phyloP scores from a whole-genome alignment of 2,113 vertebrate species.

The Trichomycterus rosablanca region DNA sequence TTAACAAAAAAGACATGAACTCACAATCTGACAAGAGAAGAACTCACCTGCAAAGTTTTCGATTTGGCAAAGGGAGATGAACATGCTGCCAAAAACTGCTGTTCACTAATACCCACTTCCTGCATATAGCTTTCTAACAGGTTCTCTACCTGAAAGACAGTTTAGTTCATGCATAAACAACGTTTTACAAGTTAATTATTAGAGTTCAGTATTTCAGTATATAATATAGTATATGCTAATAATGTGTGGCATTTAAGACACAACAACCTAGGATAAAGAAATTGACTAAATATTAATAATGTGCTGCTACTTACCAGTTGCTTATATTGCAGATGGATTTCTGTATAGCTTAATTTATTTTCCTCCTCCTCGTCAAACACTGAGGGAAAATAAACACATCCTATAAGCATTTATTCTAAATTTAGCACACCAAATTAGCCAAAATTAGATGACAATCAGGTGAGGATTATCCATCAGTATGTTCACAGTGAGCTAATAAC shows the following conservation, averaged over 20 bases:
- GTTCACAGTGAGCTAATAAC: too few species aligned
- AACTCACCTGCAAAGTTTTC: slow-evolving; percentile 81
- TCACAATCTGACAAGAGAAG: too few species aligned
- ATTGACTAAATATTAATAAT: background rate
- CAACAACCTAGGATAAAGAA: background rate
- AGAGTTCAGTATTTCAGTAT: too few species aligned
- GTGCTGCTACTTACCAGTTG: slow-evolving; percentile 76
- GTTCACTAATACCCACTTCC: slow-evolving; percentile 94
- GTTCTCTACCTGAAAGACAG: slow-evolving; percentile 80
- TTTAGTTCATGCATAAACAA: background rate
- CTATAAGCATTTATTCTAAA: background rate
- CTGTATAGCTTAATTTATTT: slow-evolving; percentile 93
- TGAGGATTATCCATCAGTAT: too few species aligned
- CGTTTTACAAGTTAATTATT: too few species aligned
- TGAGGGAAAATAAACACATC: background rate
- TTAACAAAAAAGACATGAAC: too few species aligned
- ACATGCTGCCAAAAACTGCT: slow-evolving; percentile 90
- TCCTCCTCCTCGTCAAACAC: slow-evolving; percentile 98
- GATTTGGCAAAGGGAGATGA: slow-evolving; percentile 86
- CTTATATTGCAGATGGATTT: slow-evolving; percentile 95
- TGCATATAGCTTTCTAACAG: slow-evolving; percentile 86
- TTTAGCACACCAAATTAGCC: too few species aligned
- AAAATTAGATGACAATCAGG: too few species aligned
- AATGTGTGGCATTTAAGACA: background rate
- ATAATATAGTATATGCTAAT: too few species aligned